Evolutionary conservation across 2,113 vertebrate genomes (phyloP), one percentile per base, ranked within the genome.

Genomic region (Xiphophorus couchianus): DNA sequence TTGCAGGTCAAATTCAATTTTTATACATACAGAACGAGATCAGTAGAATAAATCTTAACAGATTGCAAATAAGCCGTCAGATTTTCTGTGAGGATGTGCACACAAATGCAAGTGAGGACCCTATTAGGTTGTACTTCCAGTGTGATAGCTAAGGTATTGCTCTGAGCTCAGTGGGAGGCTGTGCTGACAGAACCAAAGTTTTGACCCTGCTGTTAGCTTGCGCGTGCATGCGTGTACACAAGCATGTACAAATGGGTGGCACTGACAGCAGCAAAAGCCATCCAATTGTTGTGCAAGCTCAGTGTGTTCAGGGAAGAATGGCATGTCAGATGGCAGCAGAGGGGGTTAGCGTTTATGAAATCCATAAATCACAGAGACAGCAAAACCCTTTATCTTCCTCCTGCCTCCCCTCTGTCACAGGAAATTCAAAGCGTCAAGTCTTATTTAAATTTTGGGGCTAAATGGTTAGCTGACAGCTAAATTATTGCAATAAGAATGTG

Each of bases 301-400:
- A 58, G 74, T 76, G 78, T 80, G 90, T 82, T 85, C 71, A 72
- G 85, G 86, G 80, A 87, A 91, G 83, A 90, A 91, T 81, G 85
- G 87, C 5, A 54, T 88, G 89, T 86, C 90, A 89, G 84, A 85
- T 84, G 81, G 86, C 69, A 89, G 89, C 78, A 73, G 86, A 84
- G 85, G 78, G 74, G 77, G 84, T 86, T 89, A 85, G 88, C 83
- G 80, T 89, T 94, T 93, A 94, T 94, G 93, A 94, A 92, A 91
- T 92, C 91, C 91, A 93, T 93, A 93, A 93, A 92, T 94, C 93
- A 93, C 81, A 71, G 65, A 89, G 91, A 93, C 92, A 92, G 89
- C 90, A 64, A 63, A 81, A 81, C 83, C 76, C 63, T 88, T 80
- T 84, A 84, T 90, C 86, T 85, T 84, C 66, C 80, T 73, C 81